Evolutionary conservation across 2,888 invertebrate species (phyloP).

Genomic region (Tridacna crocea): DNA sequence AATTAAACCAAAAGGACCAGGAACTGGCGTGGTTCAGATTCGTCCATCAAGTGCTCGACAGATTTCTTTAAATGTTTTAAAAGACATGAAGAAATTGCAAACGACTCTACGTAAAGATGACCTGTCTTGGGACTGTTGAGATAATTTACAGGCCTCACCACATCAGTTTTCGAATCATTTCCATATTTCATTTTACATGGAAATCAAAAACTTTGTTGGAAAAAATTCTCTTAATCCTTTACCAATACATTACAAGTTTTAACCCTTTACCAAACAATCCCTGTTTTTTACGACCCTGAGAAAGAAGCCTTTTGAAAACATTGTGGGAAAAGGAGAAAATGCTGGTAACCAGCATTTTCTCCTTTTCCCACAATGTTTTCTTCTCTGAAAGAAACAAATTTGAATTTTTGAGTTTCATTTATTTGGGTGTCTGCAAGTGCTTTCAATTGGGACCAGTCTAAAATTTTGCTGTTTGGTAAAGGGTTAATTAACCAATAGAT

Average conservation of each 20-base stretch:
- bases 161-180: too few relatives aligned
- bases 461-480: too few relatives aligned
- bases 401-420: too few relatives aligned
- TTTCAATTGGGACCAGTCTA: too few relatives aligned
- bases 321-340: neutral
- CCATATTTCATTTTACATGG: too few relatives aligned
- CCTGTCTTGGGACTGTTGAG: conserved; percentile 78
- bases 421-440: too few relatives aligned
- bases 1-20: conserved; percentile 68
- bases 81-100: conserved; percentile 82
- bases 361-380: neutral
- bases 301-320: neutral
- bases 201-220: neutral
- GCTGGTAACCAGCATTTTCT: neutral
- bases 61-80: conserved; percentile 76
- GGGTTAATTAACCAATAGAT: too few relatives aligned
- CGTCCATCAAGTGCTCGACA: conserved; percentile 64
- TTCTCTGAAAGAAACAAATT: too few relatives aligned
- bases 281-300: neutral
- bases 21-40: conserved; percentile 59
- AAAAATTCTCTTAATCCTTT: neutral
- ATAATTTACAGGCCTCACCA: neutral
- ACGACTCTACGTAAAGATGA: conserved; percentile 81
- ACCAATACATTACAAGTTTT: neutral
- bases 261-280: neutral